These are phyloP conservation scores for Eulithis testata DNA, from an alignment of 2,888 invertebrate genomes.

Conservation along the genomic window DNA sequence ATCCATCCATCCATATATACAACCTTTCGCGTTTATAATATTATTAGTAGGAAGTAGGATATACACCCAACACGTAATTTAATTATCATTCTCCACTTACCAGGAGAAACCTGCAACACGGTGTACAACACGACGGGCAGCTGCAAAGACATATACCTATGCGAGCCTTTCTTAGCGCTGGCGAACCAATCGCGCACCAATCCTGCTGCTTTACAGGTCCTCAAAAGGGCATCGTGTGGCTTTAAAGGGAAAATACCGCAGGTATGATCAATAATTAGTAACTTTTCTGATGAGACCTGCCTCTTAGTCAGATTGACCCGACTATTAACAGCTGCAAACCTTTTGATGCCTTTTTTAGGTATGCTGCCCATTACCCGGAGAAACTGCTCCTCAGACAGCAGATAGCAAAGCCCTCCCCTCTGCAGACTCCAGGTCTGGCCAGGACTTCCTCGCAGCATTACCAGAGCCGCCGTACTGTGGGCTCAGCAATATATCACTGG, in stretches of 20 bases:
- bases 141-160: constrained; percentile 23
- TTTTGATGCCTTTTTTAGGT: constrained; percentile 33
- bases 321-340: too few relatives aligned
- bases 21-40: too few relatives aligned
- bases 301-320: too few relatives aligned
- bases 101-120: constrained; percentile 25
- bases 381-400: background rate
- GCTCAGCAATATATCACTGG: constrained; percentile 69
- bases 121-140: constrained; percentile 26
- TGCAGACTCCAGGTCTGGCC: background rate
- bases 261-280: background rate
- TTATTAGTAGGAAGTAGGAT: too few relatives aligned
- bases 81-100: background rate
- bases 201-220: background rate
- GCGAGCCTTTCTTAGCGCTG: constrained; percentile 14
- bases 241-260: constrained; percentile 12
- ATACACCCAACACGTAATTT: too few relatives aligned
- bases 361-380: constrained; percentile 37
- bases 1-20: too few relatives aligned
- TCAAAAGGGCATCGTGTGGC: constrained; percentile 20
- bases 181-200: constrained; percentile 2
- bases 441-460: constrained; percentile 17
- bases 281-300: too few relatives aligned
- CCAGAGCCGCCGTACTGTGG: constrained; percentile 51
- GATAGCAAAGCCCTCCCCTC: background rate